Evolutionary conservation across 1,140 invertebrate species (phyloP), one percentile per base, ranked within the genome.

Genomic region (Monomorium pharaonis): DNA sequence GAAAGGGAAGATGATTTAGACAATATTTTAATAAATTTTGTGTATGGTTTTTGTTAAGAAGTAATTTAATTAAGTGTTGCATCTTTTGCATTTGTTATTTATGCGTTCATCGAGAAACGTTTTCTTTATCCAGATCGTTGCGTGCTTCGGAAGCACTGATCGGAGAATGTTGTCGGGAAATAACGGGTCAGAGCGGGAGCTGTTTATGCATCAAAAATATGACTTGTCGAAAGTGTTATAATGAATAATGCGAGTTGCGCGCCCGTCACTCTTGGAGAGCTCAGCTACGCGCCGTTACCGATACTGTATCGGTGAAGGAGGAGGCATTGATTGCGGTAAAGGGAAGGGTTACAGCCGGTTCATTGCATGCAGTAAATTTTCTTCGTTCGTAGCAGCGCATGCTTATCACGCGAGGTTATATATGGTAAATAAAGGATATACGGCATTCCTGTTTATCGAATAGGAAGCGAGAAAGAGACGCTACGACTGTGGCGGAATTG

Each of bases 301-400:
- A 84, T 84, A 84, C 51, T 60, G 6, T 74, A 83, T 83, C 67
- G 67, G 51, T 51, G 42, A 83, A 56, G 51, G 37, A 76, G 70
- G 21, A 27, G 33, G 54, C 33, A 33, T 33, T 33, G 81, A 77
- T 65, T 37, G 72, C n/a, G n/a, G 37, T 14, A 42, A 27, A 30
- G 60, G 60, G 49, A 54, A 37, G 77, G 42, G 44, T 91, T 92
- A 86, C 88, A 90, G 85, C 86, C 87, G 91, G 88, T 92, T 92
- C 92, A 94, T 93, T 89, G 92, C 91, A 93, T 93, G 93, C 92
- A 93, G 93, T 92, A 94, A 94, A 94, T 94, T 94, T 94, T 90
- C 90, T 83, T 89, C 88, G 88, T 91, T 89, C 47, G 60, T 77
- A 88, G 84, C 90, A 84, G 86, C 88, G 88, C 87, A 87, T 78